Conservation (phyloP, 2,797 vertebrate genomes). For the Oreortyx pictus region DNA sequence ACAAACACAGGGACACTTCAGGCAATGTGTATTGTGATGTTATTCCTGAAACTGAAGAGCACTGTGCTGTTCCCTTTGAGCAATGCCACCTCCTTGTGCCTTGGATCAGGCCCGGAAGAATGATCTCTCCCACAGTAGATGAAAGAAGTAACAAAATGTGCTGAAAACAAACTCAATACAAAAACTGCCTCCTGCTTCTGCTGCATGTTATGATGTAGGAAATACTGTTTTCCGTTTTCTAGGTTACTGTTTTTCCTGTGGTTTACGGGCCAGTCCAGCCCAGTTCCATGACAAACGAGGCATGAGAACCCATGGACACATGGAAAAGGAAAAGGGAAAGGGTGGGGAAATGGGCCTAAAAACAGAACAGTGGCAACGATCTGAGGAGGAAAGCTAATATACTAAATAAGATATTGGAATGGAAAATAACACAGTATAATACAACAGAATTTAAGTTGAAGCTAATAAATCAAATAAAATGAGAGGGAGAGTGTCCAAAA, state of each 20-base stretch:
- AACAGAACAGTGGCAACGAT: no score
- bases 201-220: neutral
- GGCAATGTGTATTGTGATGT: neutral
- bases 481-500: no score
- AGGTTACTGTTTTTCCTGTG: neutral
- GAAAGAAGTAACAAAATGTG: neutral
- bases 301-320: no score
- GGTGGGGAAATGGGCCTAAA: no score
- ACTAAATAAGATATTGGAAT: no score
- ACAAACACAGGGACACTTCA: neutral
- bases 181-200: neutral
- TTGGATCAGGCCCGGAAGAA: neutral
- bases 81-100: neutral
- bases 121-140: neutral
- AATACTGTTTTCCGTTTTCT: neutral
- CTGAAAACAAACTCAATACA: fast-evolving
- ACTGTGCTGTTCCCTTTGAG: neutral
- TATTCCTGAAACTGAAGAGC: neutral
- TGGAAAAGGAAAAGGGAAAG: no score
- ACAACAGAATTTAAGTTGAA: no score
- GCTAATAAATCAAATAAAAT: no score
- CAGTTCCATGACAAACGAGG: no score
- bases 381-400: no score
- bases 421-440: no score
- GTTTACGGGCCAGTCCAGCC: no score